Evolutionary conservation across 2,797 vertebrate species (phyloP), one percentile per base, ranked within the genome.

Genomic region (Alauda arvensis): DNA sequence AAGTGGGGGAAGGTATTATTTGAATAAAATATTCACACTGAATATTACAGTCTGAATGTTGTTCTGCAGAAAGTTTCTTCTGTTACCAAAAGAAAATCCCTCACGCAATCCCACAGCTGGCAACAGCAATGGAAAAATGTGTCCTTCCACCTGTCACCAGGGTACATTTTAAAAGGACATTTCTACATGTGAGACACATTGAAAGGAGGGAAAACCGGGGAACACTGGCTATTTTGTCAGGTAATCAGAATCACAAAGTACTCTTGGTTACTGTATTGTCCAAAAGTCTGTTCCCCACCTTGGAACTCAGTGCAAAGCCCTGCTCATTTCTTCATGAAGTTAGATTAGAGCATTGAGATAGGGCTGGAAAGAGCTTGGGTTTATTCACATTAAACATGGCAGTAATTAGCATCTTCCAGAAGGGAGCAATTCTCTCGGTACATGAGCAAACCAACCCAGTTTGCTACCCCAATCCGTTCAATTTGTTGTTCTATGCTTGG

Each of bases 161-260:
- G 20, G 24, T 34, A 39, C 20, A n/a, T 29, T 80, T 77, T 42
- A 39, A 62, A 46, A 84, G 13, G 19, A 52, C 29, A 17, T 59
- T 75, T 83, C 67, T 45, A 42, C 29, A 37, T 3, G 9, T 52
- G 24, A 83, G 8, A 49, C 21, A 65, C 46, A 76, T 34, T 76
- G 19, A 71, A 86, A 40, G 17, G 1, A 6, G 3, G 4, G 1
- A 2, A 23, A 21, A 45, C 1, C 8, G 46, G 23, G 31, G 20
- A 63, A 72, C 19, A 43, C 28, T 48, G 31, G 25, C 14, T 26
- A 29, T 56, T 76, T 51, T 67, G 31, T 37, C 40, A 85, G 42
- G 26, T 61, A 83, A 46, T 9, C n/a, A 39, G 29, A 76, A 89
- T 39, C 15, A 43, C n/a, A 29, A 51, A 57, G 34, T 14, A 18